Conservation (phyloP, 1,140 invertebrate genomes). For the Onthophagus taurus region DNA sequence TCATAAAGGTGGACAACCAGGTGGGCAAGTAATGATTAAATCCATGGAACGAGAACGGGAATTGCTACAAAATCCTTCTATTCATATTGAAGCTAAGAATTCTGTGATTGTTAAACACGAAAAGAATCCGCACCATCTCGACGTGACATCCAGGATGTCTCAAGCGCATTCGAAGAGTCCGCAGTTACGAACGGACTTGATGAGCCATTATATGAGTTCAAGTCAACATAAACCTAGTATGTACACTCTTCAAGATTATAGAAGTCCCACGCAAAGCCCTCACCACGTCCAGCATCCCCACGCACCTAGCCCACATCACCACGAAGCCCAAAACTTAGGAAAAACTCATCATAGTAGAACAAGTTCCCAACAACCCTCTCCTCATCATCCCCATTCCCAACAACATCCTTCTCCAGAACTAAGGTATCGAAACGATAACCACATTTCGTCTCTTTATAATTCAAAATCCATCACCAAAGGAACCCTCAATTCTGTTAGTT, state of each 20-base stretch:
- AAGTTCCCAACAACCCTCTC: constrained; percentile 40
- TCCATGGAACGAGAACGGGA: constrained; percentile 40
- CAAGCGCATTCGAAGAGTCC: constrained; percentile 50
- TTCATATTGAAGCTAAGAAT: constrained; percentile 55
- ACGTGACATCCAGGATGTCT: constrained; percentile 46
- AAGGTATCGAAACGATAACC: constrained; percentile 25
- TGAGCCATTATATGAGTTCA: constrained; percentile 51
- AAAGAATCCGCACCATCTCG: constrained; percentile 46
- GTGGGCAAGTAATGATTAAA: constrained; percentile 36
- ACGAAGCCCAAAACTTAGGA: constrained; percentile 24
- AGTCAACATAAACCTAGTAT: constrained; percentile 36
- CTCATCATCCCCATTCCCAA: constrained; percentile 33
- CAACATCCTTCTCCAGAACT: constrained; percentile 44
- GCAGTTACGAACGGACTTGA: constrained; percentile 46
- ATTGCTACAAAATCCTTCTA: constrained; percentile 47
- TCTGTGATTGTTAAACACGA: constrained; percentile 73
- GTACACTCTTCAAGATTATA: constrained; percentile 50
- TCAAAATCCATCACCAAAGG: constrained; percentile 20
- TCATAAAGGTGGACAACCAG: constrained; percentile 40
- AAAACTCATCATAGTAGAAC: constrained; percentile 29
- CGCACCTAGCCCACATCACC: constrained; percentile 36
- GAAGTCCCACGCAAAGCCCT: constrained; percentile 47
- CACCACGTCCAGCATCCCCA: constrained; percentile 40
- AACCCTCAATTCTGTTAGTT: constrained; percentile 27
- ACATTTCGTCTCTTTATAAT: constrained; percentile 29